Percentiles rank a stretch among this genome's conserved stretches.
phyloP scores from a whole-genome alignment of 2,113 vertebrate genomes.

The Cebidichthys violaceus region DNA sequence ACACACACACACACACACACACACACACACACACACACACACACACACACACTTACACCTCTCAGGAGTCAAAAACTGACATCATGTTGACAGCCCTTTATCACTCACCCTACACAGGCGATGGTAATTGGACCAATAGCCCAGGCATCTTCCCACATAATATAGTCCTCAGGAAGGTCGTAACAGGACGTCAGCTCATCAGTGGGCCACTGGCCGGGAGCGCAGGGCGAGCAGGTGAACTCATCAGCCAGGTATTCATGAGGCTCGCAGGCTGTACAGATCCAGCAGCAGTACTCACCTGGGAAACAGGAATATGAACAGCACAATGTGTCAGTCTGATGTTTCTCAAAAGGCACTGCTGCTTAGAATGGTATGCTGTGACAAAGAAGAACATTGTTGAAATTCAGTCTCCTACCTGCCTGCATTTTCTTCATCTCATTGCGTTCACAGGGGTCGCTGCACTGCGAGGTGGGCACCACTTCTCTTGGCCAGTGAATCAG shows the following conservation, averaged over 20 bases:
- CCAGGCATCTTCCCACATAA: slow-evolving; percentile 99
- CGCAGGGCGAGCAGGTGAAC: slow-evolving; percentile 94
- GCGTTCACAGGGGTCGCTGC: slow-evolving; percentile 95
- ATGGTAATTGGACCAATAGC: slow-evolving; percentile 97
- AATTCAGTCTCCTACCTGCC: slow-evolving; percentile 84
- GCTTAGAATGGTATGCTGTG: not conserved
- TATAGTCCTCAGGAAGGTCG: slow-evolving; percentile 97
- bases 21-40: not conserved
- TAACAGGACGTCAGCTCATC: slow-evolving; percentile 92
- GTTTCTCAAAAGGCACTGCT: slow-evolving; percentile 36
- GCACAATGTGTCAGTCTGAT: slow-evolving; percentile 34
- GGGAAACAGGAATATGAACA: slow-evolving; percentile 43
- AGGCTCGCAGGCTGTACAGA: slow-evolving; percentile 95
- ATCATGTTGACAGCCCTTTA: slow-evolving; percentile 3
- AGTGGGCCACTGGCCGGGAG: slow-evolving; percentile 94
- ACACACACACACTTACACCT: not conserved
- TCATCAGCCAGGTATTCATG: slow-evolving; percentile 96
- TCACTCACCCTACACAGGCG: slow-evolving; percentile 89
- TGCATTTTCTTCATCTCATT: slow-evolving; percentile 99
- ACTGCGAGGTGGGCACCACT: slow-evolving; percentile 91
- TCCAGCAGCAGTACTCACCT: slow-evolving; percentile 98
- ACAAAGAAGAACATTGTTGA: slow-evolving; percentile 23
- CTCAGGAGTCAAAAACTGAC: not conserved
- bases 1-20: not conserved
- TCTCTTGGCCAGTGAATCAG: slow-evolving; percentile 94